A percentile compares a stretch with the other conserved stretches of the same genome.
Conservation (phyloP, 2,113 vertebrate species). For the Laticauda colubrina region DNA sequence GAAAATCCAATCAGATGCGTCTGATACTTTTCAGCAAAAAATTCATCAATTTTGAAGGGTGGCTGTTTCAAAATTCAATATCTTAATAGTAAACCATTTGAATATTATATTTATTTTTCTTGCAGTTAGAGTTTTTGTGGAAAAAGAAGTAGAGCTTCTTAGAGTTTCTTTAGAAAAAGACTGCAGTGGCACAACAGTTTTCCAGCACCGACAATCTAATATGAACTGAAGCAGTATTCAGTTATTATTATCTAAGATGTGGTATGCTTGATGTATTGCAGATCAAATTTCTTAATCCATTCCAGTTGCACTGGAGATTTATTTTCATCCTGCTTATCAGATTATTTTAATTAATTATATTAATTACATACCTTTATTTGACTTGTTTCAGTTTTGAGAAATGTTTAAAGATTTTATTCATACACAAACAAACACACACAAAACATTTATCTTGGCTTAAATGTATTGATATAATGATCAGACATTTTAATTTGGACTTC, state of each 20-base stretch:
- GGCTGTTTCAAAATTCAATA: neutral
- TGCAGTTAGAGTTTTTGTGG: too few species aligned
- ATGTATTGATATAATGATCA: neutral
- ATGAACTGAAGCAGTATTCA: neutral
- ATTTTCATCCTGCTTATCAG: neutral
- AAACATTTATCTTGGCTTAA: neutral
- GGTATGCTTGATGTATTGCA: neutral
- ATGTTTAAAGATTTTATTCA: neutral
- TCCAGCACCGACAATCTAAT: neutral
- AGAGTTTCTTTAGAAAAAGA: slow-evolving; percentile 7
- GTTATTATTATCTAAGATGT: neutral
- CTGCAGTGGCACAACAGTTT: too few species aligned
- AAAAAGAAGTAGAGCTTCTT: too few species aligned
- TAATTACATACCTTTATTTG: neutral
- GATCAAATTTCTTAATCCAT: neutral
- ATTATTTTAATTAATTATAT: neutral
- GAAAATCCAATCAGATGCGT: neutral
- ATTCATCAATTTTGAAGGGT: neutral
- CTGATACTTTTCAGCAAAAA: neutral
- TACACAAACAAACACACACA: neutral
- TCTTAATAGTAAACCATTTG: slow-evolving; percentile 10
- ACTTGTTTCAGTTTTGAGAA: neutral
- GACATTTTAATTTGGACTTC: neutral
- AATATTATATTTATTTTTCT: neutral
- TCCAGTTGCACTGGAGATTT: neutral